A percentile compares a stretch with the other conserved stretches of the same genome.
Conservation (phyloP, 2,888 invertebrate genomes). For the Meteorus cinctellus region DNA sequence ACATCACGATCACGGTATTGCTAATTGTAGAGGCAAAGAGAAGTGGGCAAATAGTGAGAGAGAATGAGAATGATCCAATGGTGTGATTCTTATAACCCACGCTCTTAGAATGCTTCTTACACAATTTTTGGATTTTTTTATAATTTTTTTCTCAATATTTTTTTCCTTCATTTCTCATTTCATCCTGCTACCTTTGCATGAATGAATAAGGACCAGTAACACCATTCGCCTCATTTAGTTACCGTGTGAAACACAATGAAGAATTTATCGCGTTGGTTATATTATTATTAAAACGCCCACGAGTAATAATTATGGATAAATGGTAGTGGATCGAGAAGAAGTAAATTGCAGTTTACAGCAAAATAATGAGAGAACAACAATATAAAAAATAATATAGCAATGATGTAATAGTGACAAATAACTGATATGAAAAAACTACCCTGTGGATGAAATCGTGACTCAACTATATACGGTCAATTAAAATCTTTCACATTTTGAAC, state of each 20-base stretch:
- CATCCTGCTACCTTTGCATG: constrained; percentile 27
- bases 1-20: constrained; percentile 46
- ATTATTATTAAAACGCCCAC: constrained; percentile 42
- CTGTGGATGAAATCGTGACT: constrained; percentile 24
- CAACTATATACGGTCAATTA: no score
- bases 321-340: neutral
- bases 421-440: constrained; percentile 24
- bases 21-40: constrained; percentile 53
- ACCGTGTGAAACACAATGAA: constrained; percentile 39
- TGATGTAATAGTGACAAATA: constrained; percentile 7
- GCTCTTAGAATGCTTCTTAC: constrained; percentile 45
- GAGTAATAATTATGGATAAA: constrained; percentile 15
- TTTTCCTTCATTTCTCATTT: neutral
- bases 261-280: constrained; percentile 21
- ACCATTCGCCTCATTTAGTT: neutral
- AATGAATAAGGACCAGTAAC: constrained; percentile 13
- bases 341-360: neutral
- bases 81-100: constrained; percentile 40
- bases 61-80: constrained; percentile 34
- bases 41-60: constrained; percentile 45
- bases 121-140: constrained; percentile 36
- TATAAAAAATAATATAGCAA: constrained; percentile 13
- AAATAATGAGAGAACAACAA: no score
- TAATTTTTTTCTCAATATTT: neutral
- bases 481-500: neutral